A percentile compares a stretch with the other conserved stretches of the same genome.
Conservation (phyloP, 2,113 vertebrate species). For the Epinephelus lanceolatus region DNA sequence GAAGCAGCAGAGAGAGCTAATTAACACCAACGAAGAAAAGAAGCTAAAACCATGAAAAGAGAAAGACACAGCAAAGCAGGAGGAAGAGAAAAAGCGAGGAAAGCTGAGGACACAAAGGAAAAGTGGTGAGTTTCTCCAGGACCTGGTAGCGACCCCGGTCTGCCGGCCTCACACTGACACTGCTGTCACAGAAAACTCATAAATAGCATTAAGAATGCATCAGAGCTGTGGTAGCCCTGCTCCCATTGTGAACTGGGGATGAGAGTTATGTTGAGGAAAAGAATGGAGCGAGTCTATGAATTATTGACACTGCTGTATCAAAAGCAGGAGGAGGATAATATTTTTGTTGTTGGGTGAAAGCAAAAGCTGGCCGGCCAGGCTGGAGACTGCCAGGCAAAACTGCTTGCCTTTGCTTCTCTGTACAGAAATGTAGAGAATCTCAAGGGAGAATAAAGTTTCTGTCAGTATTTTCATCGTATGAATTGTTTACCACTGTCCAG, state of each 20-base stretch:
- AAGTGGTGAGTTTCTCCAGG: background rate
- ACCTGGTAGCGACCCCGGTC: background rate
- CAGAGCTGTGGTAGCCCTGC: conserved; percentile 56
- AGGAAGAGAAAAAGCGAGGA: background rate
- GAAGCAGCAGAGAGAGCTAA: conserved; percentile 3
- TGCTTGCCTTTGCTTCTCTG: conserved; percentile 7
- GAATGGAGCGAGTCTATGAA: conserved; percentile 66
- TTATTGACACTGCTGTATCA: conserved; percentile 78
- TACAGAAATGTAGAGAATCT: background rate
- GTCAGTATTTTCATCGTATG: background rate
- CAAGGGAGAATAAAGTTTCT: background rate
- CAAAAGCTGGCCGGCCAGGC: conserved; percentile 23
- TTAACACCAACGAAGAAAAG: conserved; percentile 15
- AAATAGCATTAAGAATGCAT: conserved; percentile 81
- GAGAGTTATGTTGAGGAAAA: conserved; percentile 60
- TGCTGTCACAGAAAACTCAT: conserved; percentile 69
- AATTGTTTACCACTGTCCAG: conserved; percentile 9
- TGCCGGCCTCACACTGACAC: conserved; percentile 36
- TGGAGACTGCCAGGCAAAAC: conserved; percentile 31
- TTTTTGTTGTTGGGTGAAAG: conserved; percentile 66
- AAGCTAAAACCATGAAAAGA: background rate
- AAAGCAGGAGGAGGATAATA: conserved; percentile 58
- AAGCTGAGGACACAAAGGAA: background rate
- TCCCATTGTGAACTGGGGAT: conserved; percentile 51
- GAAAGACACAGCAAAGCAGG: background rate